phyloP scores from a whole-genome alignment of 2,113 vertebrate species.

The Eulemur macaco region DNA sequence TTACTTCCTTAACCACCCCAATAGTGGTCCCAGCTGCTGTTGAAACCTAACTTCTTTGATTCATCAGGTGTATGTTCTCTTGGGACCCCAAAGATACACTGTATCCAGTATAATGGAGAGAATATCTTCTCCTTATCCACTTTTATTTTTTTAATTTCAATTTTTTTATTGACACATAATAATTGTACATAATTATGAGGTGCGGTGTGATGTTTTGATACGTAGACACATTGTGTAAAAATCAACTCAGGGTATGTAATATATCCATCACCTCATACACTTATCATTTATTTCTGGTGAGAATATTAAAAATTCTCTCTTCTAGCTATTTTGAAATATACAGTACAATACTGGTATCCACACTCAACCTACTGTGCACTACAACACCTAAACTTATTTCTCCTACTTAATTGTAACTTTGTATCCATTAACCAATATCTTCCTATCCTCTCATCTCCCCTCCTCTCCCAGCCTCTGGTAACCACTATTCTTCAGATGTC shows the following conservation, averaged over 20 bases:
- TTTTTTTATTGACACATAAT: neutral
- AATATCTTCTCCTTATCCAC: neutral
- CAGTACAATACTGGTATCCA: neutral
- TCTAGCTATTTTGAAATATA: neutral
- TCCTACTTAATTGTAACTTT: neutral
- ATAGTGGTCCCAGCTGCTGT: neutral
- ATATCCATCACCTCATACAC: neutral
- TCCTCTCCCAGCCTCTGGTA: neutral
- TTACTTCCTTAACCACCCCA: neutral
- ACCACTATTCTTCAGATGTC: neutral
- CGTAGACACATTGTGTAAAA: neutral
- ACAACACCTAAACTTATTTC: neutral
- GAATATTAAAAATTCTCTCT: neutral
- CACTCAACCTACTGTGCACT: neutral
- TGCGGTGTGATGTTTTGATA: neutral
- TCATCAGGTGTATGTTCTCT: neutral
- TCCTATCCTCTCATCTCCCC: neutral
- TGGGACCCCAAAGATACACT: neutral
- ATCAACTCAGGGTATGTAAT: neutral
- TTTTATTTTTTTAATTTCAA: neutral
- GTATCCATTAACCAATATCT: neutral
- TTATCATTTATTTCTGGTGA: neutral
- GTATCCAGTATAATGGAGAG: neutral
- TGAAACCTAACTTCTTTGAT: neutral
- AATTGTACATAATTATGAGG: neutral